A percentile compares a stretch with the other conserved stretches of the same genome.
Conservation (phyloP, 2,797 vertebrate species). For the Mastacembelus armatus region DNA sequence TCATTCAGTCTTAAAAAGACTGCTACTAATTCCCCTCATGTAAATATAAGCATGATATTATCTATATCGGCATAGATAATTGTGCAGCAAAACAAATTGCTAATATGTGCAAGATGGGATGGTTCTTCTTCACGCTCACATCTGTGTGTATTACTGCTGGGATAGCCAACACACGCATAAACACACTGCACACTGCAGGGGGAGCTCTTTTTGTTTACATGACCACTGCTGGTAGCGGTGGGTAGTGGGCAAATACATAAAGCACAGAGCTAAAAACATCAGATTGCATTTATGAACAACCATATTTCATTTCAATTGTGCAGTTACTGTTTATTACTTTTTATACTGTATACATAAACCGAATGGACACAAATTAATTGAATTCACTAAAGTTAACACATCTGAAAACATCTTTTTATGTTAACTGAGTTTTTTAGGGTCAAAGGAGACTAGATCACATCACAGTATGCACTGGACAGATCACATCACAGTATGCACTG, state of each 20-base stretch:
- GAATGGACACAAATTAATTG: background rate
- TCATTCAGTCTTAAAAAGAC: constrained; percentile 49
- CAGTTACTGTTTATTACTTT: background rate
- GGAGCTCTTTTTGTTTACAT: constrained; percentile 50
- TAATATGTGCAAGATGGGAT: background rate
- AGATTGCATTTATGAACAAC: background rate
- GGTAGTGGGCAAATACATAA: too few species aligned
- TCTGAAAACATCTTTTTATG: background rate
- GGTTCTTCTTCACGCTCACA: background rate
- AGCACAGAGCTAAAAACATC: too few species aligned
- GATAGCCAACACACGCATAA: constrained; percentile 9
- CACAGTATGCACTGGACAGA: background rate
- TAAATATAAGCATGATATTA: constrained; percentile 6
- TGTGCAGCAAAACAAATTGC: background rate
- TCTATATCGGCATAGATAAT: background rate
- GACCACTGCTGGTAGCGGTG: background rate
- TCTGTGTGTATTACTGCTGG: background rate
- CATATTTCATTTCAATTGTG: background rate
- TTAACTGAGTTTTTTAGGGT: too few species aligned
- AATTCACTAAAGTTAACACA: background rate
- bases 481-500: constrained; percentile 1
- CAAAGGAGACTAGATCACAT: too few species aligned
- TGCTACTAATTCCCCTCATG: constrained; percentile 36
- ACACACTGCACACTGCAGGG: constrained; percentile 50
- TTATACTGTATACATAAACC: background rate